Base-by-base conservation (phyloP, 2,888 invertebrate species). In the Polyommatus icarus region DNA sequence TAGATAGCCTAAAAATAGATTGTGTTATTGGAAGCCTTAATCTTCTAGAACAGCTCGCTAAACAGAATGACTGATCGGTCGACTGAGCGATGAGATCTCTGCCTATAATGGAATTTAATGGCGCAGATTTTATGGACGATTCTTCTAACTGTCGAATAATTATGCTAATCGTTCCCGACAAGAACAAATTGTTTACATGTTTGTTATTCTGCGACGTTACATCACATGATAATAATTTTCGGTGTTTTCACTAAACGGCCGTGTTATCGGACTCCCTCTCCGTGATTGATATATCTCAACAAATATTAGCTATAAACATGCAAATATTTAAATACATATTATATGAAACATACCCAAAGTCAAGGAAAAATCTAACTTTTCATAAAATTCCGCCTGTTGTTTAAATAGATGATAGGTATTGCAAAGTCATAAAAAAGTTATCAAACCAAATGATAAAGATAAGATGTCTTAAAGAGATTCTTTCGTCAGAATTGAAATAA, bases 231-330 rank as follows among this genome's bases (percentile, higher is more conserved):
- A 18, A 67, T 32, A 18, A 67, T 32, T 29, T 67, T 67, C 15
- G 78, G 84, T 84, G 84, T 84, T 83, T 82, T 80, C 83, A 84
- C 82, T 61, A 59, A 76, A 32, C 59, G 77, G 84, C 84, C 83
- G 83, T 81, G 78, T 80, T 91, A 91, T 92, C 91, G 85, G 82
- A 18, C 29, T 67, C 29, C 20, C 79, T 85, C 83, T 82, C 83
- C 82, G 86, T 92, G 92, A 92, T 92, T 92, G 92, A 92, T 92
- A 90, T 92, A 91, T 91, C 90, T 90, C 80, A 82, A 85, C 84
- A 79, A 67, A 32, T 18, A 18, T 67, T 67, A 29, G 67, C 32
- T 7, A 67, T 67, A 67, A 29, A 32, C 67, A 67, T 67, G 15
- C 29, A 67, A 67, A 32, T 29, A 67, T 67, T 29, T 67, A 15